These are phyloP conservation scores for Axis porcinus DNA, from an alignment of 2,113 vertebrate genomes.

Conservation along the genomic window DNA sequence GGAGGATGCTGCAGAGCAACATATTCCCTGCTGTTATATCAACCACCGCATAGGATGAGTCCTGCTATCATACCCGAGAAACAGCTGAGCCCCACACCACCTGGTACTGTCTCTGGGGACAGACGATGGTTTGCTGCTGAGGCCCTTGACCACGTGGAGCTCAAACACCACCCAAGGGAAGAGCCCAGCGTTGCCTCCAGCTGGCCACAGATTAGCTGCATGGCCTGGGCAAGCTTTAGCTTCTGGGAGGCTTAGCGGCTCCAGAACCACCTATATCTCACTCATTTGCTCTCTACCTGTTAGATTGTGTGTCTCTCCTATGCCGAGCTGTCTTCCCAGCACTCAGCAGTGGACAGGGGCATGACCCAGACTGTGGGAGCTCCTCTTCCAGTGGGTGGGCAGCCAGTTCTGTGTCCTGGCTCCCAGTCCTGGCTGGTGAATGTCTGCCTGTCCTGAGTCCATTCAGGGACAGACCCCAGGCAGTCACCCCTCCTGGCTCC, in stretches of 20 bases:
- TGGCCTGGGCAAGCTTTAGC: neutral
- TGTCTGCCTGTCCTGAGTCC: neutral
- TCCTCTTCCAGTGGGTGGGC: neutral
- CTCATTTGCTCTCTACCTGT: neutral
- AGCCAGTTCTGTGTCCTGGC: neutral
- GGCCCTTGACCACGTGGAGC: no score
- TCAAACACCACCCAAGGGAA: no score
- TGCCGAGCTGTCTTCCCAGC: fast-evolving
- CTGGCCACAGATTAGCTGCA: neutral
- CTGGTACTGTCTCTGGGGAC: neutral
- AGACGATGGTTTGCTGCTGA: neutral
- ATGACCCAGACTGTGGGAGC: neutral
- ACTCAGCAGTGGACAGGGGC: neutral
- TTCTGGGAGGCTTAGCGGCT: neutral
- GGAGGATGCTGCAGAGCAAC: fast-evolving
- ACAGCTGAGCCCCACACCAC: neutral
- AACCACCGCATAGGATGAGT: neutral
- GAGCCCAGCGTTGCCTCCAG: neutral
- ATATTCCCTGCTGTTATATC: fast-evolving
- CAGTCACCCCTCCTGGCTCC: neutral
- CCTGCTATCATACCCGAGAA: neutral
- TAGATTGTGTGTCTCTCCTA: fast-evolving
- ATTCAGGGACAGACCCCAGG: neutral
- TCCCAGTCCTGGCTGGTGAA: neutral
- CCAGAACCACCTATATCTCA: neutral